Conservation (phyloP, 2,113 vertebrate species). For the Alethe diademata region DNA sequence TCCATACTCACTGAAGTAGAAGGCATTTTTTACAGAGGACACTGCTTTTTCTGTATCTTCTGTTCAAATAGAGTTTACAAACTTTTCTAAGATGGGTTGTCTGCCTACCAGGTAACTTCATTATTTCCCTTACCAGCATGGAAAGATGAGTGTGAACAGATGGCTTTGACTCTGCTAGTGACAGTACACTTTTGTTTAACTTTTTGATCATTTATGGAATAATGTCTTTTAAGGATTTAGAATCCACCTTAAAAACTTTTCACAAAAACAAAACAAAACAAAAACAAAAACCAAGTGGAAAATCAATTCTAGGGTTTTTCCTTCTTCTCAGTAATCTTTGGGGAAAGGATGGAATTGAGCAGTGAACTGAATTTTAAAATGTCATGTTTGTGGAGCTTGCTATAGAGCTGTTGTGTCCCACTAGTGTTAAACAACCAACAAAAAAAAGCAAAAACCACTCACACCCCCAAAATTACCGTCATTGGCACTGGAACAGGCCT, state of each 20-base stretch:
- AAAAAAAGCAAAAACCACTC: neutral
- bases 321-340: neutral
- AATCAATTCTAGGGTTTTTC: neutral
- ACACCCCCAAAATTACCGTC: neutral
- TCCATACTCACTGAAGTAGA: neutral
- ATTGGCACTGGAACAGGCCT: neutral
- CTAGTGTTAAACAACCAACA: neutral
- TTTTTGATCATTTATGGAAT: neutral
- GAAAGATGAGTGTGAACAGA: neutral
- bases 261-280: neutral
- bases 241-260: neutral
- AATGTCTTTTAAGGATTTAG: neutral
- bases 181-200: neutral
- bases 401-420: neutral
- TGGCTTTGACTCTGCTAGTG: neutral
- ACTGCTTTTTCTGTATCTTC: neutral
- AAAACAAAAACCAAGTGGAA: neutral
- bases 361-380: neutral
- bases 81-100: neutral
- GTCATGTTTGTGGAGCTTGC: neutral
- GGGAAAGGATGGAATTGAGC: neutral
- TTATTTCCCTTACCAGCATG: neutral
- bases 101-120: neutral
- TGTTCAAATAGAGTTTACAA: neutral
- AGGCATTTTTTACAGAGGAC: neutral